Evolutionary conservation across 2,888 invertebrate species (phyloP).

Genomic region (Carcina quercana): DNA sequence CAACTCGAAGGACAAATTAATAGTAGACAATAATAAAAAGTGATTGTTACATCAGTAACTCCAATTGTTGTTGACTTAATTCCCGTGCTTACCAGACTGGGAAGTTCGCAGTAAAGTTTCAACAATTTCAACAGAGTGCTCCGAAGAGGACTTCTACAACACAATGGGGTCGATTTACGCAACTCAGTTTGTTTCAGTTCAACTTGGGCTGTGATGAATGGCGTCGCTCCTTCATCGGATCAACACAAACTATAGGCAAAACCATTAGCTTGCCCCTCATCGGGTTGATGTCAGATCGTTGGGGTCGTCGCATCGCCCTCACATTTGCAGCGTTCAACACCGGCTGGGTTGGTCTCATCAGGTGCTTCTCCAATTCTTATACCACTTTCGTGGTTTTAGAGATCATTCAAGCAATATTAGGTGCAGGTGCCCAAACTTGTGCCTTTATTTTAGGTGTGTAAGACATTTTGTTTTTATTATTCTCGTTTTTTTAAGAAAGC

Average conservation of each 20-base stretch:
- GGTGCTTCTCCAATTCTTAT: not conserved
- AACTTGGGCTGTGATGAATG: slow-evolving; percentile 77
- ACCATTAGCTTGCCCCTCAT: slow-evolving; percentile 80
- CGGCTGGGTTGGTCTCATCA: slow-evolving; percentile 61
- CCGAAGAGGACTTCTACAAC: too few species aligned
- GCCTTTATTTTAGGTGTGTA: not conserved
- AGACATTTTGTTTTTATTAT: not conserved
- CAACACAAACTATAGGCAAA: slow-evolving; percentile 79
- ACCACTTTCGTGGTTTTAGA: not conserved
- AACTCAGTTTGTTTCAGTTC: slow-evolving; percentile 68
- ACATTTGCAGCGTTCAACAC: slow-evolving; percentile 65
- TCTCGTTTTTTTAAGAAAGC: too few species aligned
- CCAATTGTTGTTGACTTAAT: too few species aligned
- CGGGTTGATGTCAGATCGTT: slow-evolving; percentile 82
- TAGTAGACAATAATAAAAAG: too few species aligned
- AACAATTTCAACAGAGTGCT: too few species aligned
- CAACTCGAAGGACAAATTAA: too few species aligned
- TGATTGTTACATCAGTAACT: too few species aligned
- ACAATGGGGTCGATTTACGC: too few species aligned
- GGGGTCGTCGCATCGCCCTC: slow-evolving; percentile 77
- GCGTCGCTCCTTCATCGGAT: slow-evolving; percentile 81
- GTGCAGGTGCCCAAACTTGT: not conserved
- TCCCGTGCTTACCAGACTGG: too few species aligned
- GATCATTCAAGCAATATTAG: not conserved
- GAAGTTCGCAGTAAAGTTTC: too few species aligned